Conservation (phyloP, 1,140 invertebrate genomes). For the Uloborus diversus region DNA sequence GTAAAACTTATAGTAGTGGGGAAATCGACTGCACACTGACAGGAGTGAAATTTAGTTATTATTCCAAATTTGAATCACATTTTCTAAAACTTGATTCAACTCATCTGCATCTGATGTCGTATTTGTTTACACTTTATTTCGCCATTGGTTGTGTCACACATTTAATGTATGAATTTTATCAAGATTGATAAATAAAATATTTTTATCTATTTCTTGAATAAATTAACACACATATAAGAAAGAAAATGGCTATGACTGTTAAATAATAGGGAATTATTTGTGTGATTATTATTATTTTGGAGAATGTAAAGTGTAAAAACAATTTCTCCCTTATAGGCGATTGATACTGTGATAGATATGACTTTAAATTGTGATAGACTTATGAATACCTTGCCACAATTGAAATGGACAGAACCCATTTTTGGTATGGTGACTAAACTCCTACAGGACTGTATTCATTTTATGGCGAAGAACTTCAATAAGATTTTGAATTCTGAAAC, state of each 20-base stretch:
- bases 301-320: not conserved
- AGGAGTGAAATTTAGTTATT: too few relatives aligned
- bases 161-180: not conserved
- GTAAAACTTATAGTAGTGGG: too few relatives aligned
- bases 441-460: slow-evolving; percentile 74
- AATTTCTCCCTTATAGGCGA: slow-evolving; percentile 63
- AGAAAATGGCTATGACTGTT: too few relatives aligned
- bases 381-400: slow-evolving; percentile 73
- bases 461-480: slow-evolving; percentile 74
- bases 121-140: too few relatives aligned
- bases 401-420: slow-evolving; percentile 77
- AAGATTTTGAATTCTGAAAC: slow-evolving; percentile 72
- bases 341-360: slow-evolving; percentile 73
- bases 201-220: not conserved
- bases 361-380: slow-evolving; percentile 77
- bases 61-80: too few relatives aligned
- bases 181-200: not conserved
- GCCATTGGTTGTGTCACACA: too few relatives aligned
- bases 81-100: too few relatives aligned
- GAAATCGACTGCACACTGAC: too few relatives aligned
- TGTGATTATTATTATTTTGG: not conserved
- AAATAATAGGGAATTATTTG: too few relatives aligned
- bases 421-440: slow-evolving; percentile 74
- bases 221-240: too few relatives aligned
- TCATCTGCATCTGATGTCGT: too few relatives aligned